These are phyloP conservation scores for Apteryx mantelli DNA, from an alignment of 2,113 vertebrate species.

Conservation along the genomic window DNA sequence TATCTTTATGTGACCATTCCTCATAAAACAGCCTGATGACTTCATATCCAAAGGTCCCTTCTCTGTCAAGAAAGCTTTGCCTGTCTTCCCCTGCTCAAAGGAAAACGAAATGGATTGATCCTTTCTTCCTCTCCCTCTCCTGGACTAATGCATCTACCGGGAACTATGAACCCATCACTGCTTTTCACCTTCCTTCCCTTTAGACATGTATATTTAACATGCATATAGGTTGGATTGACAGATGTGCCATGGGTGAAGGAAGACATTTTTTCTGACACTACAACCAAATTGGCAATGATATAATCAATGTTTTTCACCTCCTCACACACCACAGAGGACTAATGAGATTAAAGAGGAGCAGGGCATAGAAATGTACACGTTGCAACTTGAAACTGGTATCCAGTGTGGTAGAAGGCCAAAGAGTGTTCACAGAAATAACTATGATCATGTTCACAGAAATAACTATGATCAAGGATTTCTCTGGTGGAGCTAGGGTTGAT, in stretches of 20 bases:
- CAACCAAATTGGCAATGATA: not conserved
- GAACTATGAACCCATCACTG: no score
- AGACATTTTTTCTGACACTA: not conserved
- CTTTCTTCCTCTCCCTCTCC: not conserved
- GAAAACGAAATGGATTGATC: not conserved
- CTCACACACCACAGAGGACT: not conserved
- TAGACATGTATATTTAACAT: not conserved
- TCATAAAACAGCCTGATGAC: not conserved
- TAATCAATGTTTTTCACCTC: not conserved
- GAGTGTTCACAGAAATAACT: not conserved
- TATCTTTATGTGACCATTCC: fast-evolving
- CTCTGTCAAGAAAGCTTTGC: not conserved
- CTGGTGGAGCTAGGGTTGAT: not conserved
- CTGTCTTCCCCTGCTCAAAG: not conserved
- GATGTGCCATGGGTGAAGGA: not conserved
- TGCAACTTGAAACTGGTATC: not conserved
- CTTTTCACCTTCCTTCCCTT: not conserved
- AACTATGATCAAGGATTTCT: not conserved
- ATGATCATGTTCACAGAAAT: not conserved
- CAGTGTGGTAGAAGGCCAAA: not conserved
- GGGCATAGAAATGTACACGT: not conserved
- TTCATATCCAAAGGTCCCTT: not conserved
- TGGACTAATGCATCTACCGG: not conserved
- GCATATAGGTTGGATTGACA: not conserved
- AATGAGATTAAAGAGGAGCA: not conserved